These are phyloP conservation scores for Argyresthia goedartella DNA, from an alignment of 2,888 invertebrate species.

Conservation along the genomic window DNA sequence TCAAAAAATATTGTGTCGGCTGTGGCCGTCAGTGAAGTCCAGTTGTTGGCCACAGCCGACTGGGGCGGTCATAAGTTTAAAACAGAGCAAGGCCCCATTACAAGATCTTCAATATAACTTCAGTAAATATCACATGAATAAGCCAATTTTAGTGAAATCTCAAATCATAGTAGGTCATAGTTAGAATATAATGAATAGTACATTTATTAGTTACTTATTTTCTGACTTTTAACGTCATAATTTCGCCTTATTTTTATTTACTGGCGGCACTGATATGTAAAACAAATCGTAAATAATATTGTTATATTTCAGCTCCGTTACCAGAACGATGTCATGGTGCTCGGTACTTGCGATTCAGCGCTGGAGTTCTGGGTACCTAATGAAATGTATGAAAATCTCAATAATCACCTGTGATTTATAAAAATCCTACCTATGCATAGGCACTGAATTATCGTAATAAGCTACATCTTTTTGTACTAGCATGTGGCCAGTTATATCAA, in stretches of 20 bases:
- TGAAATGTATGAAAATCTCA: slow-evolving; percentile 19
- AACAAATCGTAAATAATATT: background rate
- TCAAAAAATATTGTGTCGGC: no score
- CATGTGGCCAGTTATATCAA: background rate
- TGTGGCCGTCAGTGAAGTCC: no score
- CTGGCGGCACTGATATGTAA: no score
- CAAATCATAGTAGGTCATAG: no score
- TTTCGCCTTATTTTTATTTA: no score
- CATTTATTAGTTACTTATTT: background rate
- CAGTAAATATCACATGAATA: background rate
- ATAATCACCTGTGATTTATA: no score
- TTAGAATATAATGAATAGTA: background rate
- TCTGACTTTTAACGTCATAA: no score
- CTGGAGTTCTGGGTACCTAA: slow-evolving; percentile 63
- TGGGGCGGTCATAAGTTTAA: no score
- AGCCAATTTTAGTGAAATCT: no score
- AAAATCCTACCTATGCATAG: no score
- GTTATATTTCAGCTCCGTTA: slow-evolving; percentile 53
- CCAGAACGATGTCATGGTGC: slow-evolving; percentile 51
- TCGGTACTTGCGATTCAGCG: slow-evolving; percentile 62
- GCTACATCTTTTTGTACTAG: background rate
- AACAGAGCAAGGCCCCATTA: background rate
- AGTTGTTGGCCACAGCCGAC: no score
- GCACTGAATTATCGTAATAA: no score
- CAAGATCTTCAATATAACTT: background rate